A percentile compares a stretch with the other conserved stretches of the same genome.
Conservation (phyloP, 2,888 invertebrate genomes). For the Drosophila tanythrix region DNA sequence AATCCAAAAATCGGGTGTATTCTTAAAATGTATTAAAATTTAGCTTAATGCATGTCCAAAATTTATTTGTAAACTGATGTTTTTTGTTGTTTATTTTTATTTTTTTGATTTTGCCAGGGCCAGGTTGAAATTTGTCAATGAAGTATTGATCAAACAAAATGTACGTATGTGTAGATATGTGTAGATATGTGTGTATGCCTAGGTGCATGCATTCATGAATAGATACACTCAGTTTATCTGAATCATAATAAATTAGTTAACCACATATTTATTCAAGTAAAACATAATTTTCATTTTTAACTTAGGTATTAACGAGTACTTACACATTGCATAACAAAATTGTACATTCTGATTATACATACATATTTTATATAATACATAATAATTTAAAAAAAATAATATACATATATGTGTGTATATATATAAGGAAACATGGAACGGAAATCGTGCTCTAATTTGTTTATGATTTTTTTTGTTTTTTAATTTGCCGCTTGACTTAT, state of each 20-base stretch:
- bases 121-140: constrained; percentile 32
- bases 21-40: constrained; percentile 10
- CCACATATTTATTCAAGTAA: constrained; percentile 62
- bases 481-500: constrained; percentile 18
- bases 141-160: constrained; percentile 59
- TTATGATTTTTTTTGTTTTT: constrained; percentile 10
- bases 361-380: constrained; percentile 49
- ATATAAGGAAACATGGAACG: constrained; percentile 47
- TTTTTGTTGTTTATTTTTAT: background rate
- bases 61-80: constrained; percentile 8
- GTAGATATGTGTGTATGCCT: background rate
- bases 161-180: background rate
- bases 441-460: constrained; percentile 50
- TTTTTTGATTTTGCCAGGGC: no score
- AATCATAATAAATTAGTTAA: constrained; percentile 68
- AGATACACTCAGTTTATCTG: constrained; percentile 15
- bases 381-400: constrained; percentile 58
- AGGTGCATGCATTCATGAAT: background rate
- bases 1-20: constrained; percentile 13
- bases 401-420: background rate
- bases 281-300: constrained; percentile 37
- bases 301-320: constrained; percentile 63
- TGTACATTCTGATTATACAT: constrained; percentile 64
- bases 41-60: constrained; percentile 16
- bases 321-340: constrained; percentile 78